Conservation (phyloP, 2,888 invertebrate genomes). For the Platycheirus rosarum region DNA sequence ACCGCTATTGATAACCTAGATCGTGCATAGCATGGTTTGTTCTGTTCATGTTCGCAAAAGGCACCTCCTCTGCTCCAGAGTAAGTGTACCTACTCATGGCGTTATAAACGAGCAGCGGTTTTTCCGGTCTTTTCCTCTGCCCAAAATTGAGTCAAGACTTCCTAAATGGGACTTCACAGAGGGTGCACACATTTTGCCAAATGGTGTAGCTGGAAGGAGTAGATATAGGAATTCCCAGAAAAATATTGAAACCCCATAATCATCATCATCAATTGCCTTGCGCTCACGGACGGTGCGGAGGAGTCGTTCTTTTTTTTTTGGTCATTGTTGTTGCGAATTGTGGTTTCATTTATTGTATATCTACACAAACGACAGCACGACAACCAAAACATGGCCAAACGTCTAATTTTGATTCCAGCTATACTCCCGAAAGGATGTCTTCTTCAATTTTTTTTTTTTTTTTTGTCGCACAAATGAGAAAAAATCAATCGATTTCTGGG, state of each 20-base stretch:
- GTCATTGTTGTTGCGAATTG: slow-evolving; percentile 20
- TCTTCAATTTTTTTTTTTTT: slow-evolving; percentile 12
- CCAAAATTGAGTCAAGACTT: slow-evolving; percentile 58
- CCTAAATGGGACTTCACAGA: slow-evolving; percentile 26
- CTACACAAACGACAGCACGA: slow-evolving; percentile 32
- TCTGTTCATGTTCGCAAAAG: background rate
- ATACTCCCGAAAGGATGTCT: slow-evolving; percentile 32
- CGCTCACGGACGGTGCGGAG: background rate
- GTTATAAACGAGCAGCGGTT: slow-evolving; percentile 47
- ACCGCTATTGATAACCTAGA: slow-evolving; percentile 62
- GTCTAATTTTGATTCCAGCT: slow-evolving; percentile 47
- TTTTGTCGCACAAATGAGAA: slow-evolving; percentile 7
- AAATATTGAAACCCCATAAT: slow-evolving; percentile 36
- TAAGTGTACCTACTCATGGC: slow-evolving; percentile 42
- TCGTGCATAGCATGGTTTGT: slow-evolving; percentile 25
- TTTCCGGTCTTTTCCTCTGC: slow-evolving; percentile 38
- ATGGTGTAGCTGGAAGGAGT: background rate
- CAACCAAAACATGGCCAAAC: slow-evolving; percentile 46
- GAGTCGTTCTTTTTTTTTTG: slow-evolving; percentile 3
- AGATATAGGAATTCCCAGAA: slow-evolving; percentile 26
- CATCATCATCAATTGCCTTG: slow-evolving; percentile 48
- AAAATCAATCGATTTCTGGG: slow-evolving; percentile 42
- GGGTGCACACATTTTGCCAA: background rate
- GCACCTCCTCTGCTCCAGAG: slow-evolving; percentile 40
- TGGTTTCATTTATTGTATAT: slow-evolving; percentile 21